Conservation (phyloP, 2,888 invertebrate species). For the Sphaerophoria taeniata region DNA sequence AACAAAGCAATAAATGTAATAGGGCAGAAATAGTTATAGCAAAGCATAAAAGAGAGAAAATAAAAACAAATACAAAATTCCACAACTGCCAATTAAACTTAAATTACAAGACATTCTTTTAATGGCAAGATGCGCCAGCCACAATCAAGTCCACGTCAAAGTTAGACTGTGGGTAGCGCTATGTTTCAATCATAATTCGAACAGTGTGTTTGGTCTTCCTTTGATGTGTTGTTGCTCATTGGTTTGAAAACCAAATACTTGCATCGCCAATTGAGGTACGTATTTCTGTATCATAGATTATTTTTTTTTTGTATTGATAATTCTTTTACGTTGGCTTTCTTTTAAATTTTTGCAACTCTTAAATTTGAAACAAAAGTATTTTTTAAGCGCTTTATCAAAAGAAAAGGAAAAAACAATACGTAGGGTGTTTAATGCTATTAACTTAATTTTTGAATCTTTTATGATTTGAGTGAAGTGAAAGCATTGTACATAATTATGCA, state of each 20-base stretch:
- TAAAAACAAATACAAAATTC: conserved; percentile 18
- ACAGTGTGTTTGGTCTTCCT: conserved; percentile 63
- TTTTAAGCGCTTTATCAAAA: no score
- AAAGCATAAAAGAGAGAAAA: background rate
- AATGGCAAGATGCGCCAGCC: background rate
- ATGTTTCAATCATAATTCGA: conserved; percentile 66
- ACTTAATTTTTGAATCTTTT: no score
- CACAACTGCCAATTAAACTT: conserved; percentile 70
- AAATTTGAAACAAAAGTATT: no score
- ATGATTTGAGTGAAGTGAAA: no score
- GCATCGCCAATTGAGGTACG: background rate
- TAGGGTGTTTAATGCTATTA: no score
- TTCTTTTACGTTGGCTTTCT: background rate
- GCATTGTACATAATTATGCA: no score
- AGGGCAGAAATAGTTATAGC: background rate
- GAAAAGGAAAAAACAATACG: no score
- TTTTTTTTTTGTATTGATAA: background rate
- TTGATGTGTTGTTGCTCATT: conserved; percentile 60
- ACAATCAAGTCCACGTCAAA: background rate
- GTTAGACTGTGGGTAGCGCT: background rate
- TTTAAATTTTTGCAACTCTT: background rate
- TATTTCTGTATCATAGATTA: background rate
- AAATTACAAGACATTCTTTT: conserved; percentile 65
- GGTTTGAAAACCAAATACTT: conserved; percentile 49
- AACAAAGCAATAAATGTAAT: background rate